These are phyloP conservation scores for Manacus vitellinus DNA, from an alignment of 2,113 vertebrate genomes.

Conservation along the genomic window DNA sequence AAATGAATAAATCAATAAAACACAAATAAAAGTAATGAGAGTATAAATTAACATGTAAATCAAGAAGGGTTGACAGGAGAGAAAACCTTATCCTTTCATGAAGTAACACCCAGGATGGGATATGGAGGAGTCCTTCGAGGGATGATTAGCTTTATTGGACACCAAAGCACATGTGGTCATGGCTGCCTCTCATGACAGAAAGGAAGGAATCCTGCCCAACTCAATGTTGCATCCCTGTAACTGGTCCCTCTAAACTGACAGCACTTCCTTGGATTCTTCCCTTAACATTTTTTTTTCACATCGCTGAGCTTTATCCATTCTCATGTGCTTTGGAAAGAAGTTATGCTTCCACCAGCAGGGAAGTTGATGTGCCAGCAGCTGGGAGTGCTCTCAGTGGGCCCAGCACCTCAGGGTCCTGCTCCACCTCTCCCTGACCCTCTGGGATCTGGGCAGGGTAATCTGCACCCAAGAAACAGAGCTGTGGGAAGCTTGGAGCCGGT, in stretches of 20 bases:
- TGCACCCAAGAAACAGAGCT: not conserved
- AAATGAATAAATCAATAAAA: conserved; percentile 11
- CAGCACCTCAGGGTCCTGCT: not conserved
- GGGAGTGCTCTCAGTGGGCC: not conserved
- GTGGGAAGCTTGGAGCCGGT: not conserved
- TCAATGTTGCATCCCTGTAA: not conserved
- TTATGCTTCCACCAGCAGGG: not conserved
- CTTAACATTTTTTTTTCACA: conserved; percentile 2
- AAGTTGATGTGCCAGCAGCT: not conserved
- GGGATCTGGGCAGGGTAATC: not conserved
- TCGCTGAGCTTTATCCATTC: conserved; percentile 44
- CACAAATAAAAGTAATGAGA: not conserved
- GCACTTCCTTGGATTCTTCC: not conserved
- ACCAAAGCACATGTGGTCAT: not conserved
- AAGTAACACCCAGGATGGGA: not conserved
- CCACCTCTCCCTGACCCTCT: not conserved
- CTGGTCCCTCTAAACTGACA: not conserved
- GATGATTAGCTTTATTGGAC: not conserved
- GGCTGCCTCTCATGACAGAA: not conserved
- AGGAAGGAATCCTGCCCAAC: not conserved
- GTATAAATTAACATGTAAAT: not conserved
- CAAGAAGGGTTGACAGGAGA: not conserved
- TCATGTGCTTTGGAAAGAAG: conserved; percentile 23
- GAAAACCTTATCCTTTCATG: not conserved
- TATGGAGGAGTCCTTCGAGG: not conserved